Conservation (phyloP, 2,113 vertebrate genomes). For the Paratilapia polleni region DNA sequence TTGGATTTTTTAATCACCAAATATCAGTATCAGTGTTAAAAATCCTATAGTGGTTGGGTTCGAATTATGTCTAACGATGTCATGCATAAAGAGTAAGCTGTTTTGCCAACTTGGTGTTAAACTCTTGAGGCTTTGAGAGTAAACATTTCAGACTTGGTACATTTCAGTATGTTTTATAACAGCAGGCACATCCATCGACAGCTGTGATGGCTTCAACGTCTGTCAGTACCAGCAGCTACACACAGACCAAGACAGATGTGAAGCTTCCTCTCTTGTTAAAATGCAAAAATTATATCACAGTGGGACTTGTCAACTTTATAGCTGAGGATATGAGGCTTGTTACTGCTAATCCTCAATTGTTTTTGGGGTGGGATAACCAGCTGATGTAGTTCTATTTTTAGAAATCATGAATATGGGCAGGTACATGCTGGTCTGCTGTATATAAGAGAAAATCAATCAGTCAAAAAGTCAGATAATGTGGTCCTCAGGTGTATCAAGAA, state of each 20-base stretch:
- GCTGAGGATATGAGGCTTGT: neutral
- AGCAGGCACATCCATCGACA: neutral
- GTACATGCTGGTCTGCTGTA: neutral
- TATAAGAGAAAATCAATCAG: neutral
- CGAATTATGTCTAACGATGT: neutral
- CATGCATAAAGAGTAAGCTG: neutral
- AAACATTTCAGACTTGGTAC: neutral
- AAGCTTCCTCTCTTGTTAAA: neutral
- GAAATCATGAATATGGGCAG: neutral
- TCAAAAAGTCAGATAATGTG: neutral
- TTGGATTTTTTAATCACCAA: neutral
- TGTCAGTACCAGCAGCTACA: neutral
- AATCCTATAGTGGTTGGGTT: neutral
- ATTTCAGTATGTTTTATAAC: neutral
- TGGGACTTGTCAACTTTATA: neutral
- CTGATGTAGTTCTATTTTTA: neutral
- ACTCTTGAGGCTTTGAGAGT: neutral
- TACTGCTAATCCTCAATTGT: neutral
- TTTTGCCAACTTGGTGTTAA: neutral
- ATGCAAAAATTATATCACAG: neutral
- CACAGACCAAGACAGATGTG: conserved; percentile 1
- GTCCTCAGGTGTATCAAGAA: neutral
- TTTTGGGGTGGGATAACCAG: neutral
- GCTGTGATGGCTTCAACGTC: neutral
- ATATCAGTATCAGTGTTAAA: neutral